Percentiles rank a stretch among this genome's conserved stretches.
Evolutionary conservation across 1,140 invertebrate genomes (phyloP).

Genomic region (Xylocopa sonorina): DNA sequence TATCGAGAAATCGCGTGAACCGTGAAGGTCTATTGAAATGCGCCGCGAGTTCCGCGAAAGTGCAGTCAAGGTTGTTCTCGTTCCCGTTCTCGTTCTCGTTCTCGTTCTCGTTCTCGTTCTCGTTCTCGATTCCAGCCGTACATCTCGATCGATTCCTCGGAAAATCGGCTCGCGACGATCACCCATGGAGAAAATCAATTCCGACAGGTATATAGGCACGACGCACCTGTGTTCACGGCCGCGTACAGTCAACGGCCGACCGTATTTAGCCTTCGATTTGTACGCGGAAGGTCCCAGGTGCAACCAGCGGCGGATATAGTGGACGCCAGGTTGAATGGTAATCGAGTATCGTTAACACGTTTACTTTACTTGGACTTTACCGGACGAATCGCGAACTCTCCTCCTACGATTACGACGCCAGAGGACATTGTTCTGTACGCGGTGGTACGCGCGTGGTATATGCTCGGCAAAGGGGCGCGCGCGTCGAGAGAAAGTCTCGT

Average conservation of each 20-base stretch:
- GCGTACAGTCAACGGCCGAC: constrained; percentile 66
- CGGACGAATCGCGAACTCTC: background rate
- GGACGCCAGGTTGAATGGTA: constrained; percentile 60
- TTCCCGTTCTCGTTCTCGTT: no score
- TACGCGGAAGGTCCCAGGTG: constrained; percentile 53
- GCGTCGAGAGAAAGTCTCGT: constrained; percentile 63
- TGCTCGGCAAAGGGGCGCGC: constrained; percentile 50
- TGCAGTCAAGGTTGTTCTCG: constrained; percentile 60
- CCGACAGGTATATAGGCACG: no score
- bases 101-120: no score
- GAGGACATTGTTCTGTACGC: constrained; percentile 63
- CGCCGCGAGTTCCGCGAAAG: constrained; percentile 64
- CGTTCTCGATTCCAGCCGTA: no score
- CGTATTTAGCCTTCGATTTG: constrained; percentile 68
- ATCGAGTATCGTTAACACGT: constrained; percentile 27
- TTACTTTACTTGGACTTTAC: background rate
- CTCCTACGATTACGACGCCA: constrained; percentile 32
- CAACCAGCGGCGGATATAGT: constrained; percentile 65
- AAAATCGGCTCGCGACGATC: no score
- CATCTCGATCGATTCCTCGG: no score
- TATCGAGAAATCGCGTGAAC: constrained; percentile 63
- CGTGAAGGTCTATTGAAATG: constrained; percentile 65
- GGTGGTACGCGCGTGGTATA: constrained; percentile 46
- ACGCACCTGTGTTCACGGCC: constrained; percentile 31
- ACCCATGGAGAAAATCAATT: no score